Evolutionary conservation across 2,113 vertebrate species (phyloP).

Genomic region (Otis tarda): DNA sequence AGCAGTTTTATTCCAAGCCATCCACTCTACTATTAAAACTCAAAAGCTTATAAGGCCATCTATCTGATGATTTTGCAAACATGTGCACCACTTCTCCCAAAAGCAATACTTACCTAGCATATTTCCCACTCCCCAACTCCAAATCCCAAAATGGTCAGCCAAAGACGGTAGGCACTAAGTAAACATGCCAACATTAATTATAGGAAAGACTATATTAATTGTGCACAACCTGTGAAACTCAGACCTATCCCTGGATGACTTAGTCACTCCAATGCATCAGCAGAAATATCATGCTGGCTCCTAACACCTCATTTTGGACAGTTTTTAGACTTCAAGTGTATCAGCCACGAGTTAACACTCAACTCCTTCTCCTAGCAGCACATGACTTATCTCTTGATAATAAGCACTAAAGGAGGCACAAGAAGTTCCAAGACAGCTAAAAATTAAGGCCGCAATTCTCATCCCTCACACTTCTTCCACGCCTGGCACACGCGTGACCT

Average conservation of each 20-base stretch:
- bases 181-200: background rate
- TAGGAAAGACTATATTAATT: background rate
- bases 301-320: background rate
- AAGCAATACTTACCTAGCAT: background rate
- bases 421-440: no score
- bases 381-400: background rate
- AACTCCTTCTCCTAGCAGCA: background rate
- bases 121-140: background rate
- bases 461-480: background rate
- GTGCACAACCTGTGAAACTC: background rate
- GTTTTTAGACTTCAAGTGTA: background rate
- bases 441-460: background rate
- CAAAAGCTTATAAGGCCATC: background rate
- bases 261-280: background rate
- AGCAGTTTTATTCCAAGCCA: background rate
- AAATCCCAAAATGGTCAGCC: background rate
- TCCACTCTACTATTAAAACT: background rate
- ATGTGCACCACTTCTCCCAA: background rate
- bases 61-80: rapidly evolving
- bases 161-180: background rate
- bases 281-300: background rate
- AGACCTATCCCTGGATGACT: background rate
- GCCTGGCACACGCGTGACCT: rapidly evolving
- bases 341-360: background rate
- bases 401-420: rapidly evolving